Evolutionary conservation across 2,113 vertebrate species (phyloP).

Genomic region (Megalops atlanticus): DNA sequence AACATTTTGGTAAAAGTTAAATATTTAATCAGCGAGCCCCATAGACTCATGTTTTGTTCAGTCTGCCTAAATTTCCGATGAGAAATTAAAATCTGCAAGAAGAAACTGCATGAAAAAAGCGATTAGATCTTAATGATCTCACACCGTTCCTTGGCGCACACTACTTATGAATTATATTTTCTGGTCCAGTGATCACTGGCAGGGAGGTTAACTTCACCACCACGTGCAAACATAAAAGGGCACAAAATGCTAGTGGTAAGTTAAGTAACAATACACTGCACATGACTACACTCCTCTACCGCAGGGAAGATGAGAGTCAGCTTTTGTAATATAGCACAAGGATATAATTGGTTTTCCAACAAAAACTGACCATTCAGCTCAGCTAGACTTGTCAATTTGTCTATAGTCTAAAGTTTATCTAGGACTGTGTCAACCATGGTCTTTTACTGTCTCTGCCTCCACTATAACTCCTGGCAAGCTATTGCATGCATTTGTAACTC

Average conservation of each 20-base stretch:
- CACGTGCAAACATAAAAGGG: not conserved
- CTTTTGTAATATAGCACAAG: not conserved
- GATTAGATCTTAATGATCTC: conserved; percentile 1
- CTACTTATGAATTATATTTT: not conserved
- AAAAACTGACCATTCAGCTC: no score
- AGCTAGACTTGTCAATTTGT: no score
- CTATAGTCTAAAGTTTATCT: no score
- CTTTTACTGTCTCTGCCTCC: no score
- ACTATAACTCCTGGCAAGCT: no score
- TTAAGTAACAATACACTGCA: not conserved
- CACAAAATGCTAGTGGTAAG: not conserved
- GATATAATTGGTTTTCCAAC: no score
- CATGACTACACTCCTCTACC: not conserved
- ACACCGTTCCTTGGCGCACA: not conserved
- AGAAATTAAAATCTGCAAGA: conserved; percentile 9
- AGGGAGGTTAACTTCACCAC: not conserved
- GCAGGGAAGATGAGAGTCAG: not conserved
- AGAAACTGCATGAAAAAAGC: not conserved
- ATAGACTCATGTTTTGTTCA: not conserved
- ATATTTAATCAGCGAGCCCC: not conserved
- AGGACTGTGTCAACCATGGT: no score
- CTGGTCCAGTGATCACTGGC: not conserved
- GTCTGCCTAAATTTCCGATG: not conserved
- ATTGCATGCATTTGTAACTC: no score
- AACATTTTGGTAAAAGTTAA: conserved; percentile 11